phyloP scores from a whole-genome alignment of 2,113 vertebrate genomes.

The Xenopus tropicalis region UCB_Xtro_10.0 CM004448.2:89881501-89882000 shows the following conservation, averaged over 20 bases:
- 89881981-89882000: neutral
- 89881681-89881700: constrained; percentile 89
- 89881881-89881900: constrained; percentile 48
- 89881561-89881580: constrained; percentile 85
- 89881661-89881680: constrained; percentile 85
- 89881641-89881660: constrained; percentile 86
- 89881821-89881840: constrained; percentile 63
- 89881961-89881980: neutral
- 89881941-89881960: neutral
- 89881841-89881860: constrained; percentile 59
- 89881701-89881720: constrained; percentile 85
- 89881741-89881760: constrained; percentile 74
- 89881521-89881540: constrained; percentile 79
- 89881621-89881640: constrained; percentile 83
- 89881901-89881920: constrained; percentile 12
- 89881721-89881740: constrained; percentile 78
- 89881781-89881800: constrained; percentile 69
- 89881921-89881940: neutral
- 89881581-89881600: constrained; percentile 84
- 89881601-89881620: constrained; percentile 83
- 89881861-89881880: constrained; percentile 50
- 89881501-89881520: constrained; percentile 70
- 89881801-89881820: constrained; percentile 58
- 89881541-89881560: constrained; percentile 80
- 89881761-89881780: constrained; percentile 76